phyloP scores from a whole-genome alignment of 2,888 invertebrate species.

The Seladonia tumulorum region DNA sequence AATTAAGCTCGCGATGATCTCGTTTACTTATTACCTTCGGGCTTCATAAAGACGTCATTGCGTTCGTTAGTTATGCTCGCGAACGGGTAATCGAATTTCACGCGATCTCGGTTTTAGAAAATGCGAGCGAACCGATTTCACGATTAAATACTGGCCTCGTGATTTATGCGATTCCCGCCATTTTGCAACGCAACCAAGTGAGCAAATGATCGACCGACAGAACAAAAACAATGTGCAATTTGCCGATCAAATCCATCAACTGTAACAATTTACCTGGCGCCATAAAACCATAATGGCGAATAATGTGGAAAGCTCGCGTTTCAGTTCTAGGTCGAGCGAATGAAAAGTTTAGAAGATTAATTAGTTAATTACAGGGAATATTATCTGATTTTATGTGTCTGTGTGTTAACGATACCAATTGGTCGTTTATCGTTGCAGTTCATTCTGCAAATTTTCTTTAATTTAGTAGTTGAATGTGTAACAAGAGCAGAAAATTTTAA shows the following conservation, averaged over 20 bases:
- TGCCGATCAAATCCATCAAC: neutral
- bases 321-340: neutral
- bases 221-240: neutral
- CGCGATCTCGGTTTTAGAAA: constrained; percentile 18
- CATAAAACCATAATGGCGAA: neutral
- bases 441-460: neutral
- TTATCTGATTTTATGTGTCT: too few species aligned
- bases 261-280: neutral
- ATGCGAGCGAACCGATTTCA: constrained; percentile 26
- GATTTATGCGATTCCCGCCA: constrained; percentile 7
- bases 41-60: constrained; percentile 37
- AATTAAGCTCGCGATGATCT: constrained; percentile 43
- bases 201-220: neutral
- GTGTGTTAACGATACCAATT: too few species aligned
- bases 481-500: too few species aligned
- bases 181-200: neutral
- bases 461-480: too few species aligned
- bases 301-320: neutral
- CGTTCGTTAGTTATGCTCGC: constrained; percentile 9
- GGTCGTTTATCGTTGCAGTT: too few species aligned
- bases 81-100: constrained; percentile 32
- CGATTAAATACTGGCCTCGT: constrained; percentile 9
- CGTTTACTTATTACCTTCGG: constrained; percentile 22
- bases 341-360: neutral
- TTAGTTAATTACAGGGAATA: neutral